A percentile compares a stretch with the other conserved stretches of the same genome.
Evolutionary conservation across 1,140 invertebrate genomes (phyloP).

Genomic region (Mamestra configurata): DNA sequence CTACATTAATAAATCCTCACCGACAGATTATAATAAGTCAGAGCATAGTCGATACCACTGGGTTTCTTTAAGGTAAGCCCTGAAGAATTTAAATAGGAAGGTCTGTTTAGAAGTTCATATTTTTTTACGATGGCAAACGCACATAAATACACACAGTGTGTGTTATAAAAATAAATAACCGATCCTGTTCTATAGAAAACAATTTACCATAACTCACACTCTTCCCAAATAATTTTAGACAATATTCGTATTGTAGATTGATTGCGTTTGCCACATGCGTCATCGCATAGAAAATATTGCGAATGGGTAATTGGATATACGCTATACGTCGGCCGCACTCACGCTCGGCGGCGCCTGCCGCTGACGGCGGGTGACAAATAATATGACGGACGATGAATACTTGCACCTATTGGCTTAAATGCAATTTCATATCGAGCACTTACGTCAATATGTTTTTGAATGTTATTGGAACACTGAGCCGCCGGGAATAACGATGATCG

Average conservation of each 20-base stretch:
- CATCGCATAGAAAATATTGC: conserved; percentile 85
- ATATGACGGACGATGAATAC: conserved; percentile 83
- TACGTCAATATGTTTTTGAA: conserved; percentile 44
- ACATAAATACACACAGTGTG: no score
- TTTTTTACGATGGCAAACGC: no score
- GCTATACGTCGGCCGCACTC: conserved; percentile 74
- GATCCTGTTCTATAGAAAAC: not conserved
- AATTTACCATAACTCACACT: not conserved
- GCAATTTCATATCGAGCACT: conserved; percentile 68
- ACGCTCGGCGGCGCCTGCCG: conserved; percentile 71
- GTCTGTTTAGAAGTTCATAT: no score
- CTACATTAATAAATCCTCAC: no score
- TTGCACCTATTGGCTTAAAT: conserved; percentile 74
- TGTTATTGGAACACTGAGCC: conserved; percentile 48
- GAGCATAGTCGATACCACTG: no score
- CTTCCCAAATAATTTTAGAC: conserved; percentile 35
- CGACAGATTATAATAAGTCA: no score
- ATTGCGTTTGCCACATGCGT: conserved; percentile 76
- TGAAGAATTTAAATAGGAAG: no score
- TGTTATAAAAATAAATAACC: not conserved
- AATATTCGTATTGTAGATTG: conserved; percentile 66
- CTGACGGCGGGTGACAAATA: conserved; percentile 83
- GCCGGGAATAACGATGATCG: conserved; percentile 24
- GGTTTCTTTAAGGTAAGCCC: no score
- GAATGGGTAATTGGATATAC: conserved; percentile 84